phyloP scores from a whole-genome alignment of 1,140 invertebrate species.

The Geopemphigus sp. region DNA sequence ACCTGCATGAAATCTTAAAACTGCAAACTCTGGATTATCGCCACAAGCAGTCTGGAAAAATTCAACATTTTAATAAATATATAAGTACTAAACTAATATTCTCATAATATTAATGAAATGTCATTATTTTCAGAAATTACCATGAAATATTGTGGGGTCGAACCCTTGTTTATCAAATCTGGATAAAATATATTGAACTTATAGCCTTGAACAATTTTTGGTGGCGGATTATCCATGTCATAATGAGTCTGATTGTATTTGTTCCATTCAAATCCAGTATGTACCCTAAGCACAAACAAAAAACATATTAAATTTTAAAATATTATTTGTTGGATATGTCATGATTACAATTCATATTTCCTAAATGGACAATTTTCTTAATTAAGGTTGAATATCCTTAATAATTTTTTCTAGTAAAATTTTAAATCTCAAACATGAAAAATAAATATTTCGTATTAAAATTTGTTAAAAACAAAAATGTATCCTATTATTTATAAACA shows the following conservation, averaged over 20 bases:
- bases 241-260: constrained; percentile 99
- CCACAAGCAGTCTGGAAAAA: constrained; percentile 76
- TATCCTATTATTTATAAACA: too few relatives aligned
- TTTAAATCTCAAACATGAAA: neutral
- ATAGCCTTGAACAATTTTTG: constrained; percentile 99
- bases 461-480: too few relatives aligned
- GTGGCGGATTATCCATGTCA: constrained; percentile 99
- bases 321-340: too few relatives aligned
- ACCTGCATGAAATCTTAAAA: constrained; percentile 91
- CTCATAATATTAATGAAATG: constrained; percentile 1
- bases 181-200: constrained; percentile 99
- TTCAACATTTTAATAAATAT: constrained; percentile 49
- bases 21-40: constrained; percentile 93
- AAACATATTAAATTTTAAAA: too few relatives aligned
- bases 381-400: too few relatives aligned
- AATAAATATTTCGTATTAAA: too few relatives aligned
- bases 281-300: constrained; percentile 59
- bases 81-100: neutral
- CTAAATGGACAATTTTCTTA: too few relatives aligned
- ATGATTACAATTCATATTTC: too few relatives aligned
- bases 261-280: constrained; percentile 99
- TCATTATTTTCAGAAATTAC: constrained; percentile 58
- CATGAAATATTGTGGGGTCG: constrained; percentile 91
- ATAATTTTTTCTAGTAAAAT: neutral
- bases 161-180: constrained; percentile 93